phyloP scores from a whole-genome alignment of 2,113 vertebrate genomes.

The Glaucidium brasilianum region DNA sequence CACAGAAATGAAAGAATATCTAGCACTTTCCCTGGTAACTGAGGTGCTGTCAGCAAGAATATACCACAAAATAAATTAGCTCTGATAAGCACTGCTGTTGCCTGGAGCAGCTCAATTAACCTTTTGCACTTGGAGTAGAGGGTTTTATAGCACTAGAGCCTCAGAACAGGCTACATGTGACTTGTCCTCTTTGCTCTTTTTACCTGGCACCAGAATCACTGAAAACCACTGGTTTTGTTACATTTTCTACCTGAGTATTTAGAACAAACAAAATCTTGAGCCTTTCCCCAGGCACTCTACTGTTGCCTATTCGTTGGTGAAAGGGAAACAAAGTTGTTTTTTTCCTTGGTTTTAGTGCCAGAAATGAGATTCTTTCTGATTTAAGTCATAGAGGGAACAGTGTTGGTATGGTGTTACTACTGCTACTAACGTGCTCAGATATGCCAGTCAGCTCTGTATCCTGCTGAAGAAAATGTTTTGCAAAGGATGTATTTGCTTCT shows the following conservation, averaged over 20 bases:
- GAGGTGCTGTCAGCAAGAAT: not conserved
- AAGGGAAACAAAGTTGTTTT: not conserved
- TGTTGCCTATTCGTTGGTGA: not conserved
- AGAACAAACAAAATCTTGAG: not conserved
- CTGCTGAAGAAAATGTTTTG: not conserved
- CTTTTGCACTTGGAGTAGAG: slow-evolving; percentile 32
- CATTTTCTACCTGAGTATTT: not conserved
- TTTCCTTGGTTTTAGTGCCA: not conserved
- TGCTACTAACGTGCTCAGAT: not conserved
- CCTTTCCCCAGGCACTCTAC: not conserved
- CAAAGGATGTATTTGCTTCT: not conserved
- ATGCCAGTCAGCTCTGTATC: not conserved
- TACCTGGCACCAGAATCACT: not conserved
- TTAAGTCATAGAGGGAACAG: not conserved
- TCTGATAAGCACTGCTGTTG: slow-evolving; percentile 53
- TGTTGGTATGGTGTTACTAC: not conserved
- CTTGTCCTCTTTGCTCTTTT: slow-evolving; percentile 14
- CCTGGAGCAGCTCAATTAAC: slow-evolving; percentile 53
- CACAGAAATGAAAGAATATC: not conserved
- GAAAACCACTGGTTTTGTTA: not conserved
- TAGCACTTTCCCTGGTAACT: not conserved
- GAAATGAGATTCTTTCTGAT: not conserved
- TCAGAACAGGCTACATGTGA: not conserved
- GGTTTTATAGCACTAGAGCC: not conserved
- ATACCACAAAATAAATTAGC: slow-evolving; percentile 29